These are phyloP conservation scores for Vesta saturnalis DNA, from an alignment of 2,888 invertebrate genomes.

Conservation along the genomic window DNA sequence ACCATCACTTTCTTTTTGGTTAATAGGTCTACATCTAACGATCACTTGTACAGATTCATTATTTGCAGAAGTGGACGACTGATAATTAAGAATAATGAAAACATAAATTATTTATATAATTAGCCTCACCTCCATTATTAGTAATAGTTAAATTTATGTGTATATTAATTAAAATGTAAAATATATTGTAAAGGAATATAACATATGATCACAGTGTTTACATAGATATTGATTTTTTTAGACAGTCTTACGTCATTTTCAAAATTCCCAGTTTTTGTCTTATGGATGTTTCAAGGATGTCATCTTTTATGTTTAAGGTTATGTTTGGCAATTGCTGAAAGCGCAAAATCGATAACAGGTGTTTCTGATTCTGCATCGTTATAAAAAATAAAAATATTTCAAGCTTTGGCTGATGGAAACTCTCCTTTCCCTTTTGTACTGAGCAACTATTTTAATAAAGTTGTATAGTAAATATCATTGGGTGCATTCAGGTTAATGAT, in stretches of 20 bases:
- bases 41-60: conserved; percentile 96
- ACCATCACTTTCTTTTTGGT: conserved; percentile 81
- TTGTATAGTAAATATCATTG: no score
- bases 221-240: conserved; percentile 45
- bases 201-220: conserved; percentile 39
- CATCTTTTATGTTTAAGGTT: conserved; percentile 34
- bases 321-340: conserved; percentile 15
- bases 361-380: no score
- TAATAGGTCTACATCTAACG: conserved; percentile 96
- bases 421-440: no score
- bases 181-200: conserved; percentile 43
- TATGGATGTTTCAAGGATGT: conserved; percentile 24
- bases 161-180: conserved; percentile 9
- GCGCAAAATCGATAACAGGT: neutral
- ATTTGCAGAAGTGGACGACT: conserved; percentile 60
- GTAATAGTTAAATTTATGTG: neutral
- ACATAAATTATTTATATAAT: neutral
- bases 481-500: no score
- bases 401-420: no score
- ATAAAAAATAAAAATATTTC: no score
- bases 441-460: no score
- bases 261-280: conserved; percentile 37
- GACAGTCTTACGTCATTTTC: conserved; percentile 40
- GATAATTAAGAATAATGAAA: no score
- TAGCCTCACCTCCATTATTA: conserved; percentile 28